phyloP scores from a whole-genome alignment of 2,113 vertebrate species.

The Bombycilla garrulus region DNA sequence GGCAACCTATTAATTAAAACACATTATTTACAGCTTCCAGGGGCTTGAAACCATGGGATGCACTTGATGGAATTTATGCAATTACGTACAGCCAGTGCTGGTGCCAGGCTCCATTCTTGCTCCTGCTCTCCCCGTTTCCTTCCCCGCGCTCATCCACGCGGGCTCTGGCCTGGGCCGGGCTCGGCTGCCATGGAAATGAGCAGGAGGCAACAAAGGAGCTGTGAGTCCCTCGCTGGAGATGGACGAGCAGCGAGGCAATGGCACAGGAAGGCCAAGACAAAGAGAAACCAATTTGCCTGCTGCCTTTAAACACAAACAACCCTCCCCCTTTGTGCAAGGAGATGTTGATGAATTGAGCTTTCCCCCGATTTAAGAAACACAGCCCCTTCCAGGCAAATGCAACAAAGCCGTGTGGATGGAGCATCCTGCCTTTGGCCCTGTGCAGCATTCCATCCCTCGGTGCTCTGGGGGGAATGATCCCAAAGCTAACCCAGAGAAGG shows the following conservation, averaged over 20 bases:
- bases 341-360: background rate
- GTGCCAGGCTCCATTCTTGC: background rate
- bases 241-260: background rate
- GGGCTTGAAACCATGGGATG: constrained; percentile 48
- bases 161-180: background rate
- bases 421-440: background rate
- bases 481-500: background rate
- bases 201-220: constrained; percentile 42
- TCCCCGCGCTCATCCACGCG: background rate
- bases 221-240: background rate
- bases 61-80: constrained; percentile 48
- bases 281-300: constrained; percentile 18
- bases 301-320: background rate
- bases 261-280: background rate
- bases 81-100: background rate
- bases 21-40: constrained; percentile 62
- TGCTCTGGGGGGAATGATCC: background rate
- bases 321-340: background rate
- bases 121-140: background rate
- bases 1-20: constrained; percentile 63
- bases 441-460: background rate
- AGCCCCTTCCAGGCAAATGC: background rate
- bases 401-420: background rate
- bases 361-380: background rate
- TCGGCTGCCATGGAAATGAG: constrained; percentile 62